Evolutionary conservation across 2,888 invertebrate species (phyloP).

Genomic region (Acleris laterana): DNA sequence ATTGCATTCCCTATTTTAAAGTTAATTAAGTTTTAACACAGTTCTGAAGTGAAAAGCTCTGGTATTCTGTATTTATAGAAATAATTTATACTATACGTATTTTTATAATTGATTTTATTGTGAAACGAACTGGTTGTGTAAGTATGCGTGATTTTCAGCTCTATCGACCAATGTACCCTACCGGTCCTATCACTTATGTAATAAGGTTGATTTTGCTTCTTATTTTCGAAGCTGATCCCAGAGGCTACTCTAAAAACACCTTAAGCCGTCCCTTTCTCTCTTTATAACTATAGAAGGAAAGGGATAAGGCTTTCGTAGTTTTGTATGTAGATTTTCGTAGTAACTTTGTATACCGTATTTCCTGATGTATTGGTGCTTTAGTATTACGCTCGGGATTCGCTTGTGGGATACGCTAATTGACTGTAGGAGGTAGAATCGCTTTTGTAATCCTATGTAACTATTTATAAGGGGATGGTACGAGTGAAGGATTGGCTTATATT

Average conservation of each 20-base stretch:
- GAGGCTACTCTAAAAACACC: too few species aligned
- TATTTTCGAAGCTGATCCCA: not conserved
- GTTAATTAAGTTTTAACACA: too few species aligned
- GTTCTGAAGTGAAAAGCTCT: too few species aligned
- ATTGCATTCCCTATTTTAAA: too few species aligned
- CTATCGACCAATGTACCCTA: not conserved
- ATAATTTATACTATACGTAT: not conserved
- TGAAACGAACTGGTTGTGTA: not conserved
- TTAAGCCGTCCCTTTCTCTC: too few species aligned
- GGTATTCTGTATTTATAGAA: too few species aligned
- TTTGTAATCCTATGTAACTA: constrained; percentile 3
- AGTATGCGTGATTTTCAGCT: not conserved
- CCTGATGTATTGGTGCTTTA: constrained; percentile 27
- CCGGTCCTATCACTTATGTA: not conserved
- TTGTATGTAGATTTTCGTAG: not conserved
- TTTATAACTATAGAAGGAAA: too few species aligned
- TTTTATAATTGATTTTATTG: not conserved
- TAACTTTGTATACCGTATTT: not conserved
- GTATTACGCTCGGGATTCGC: constrained; percentile 20
- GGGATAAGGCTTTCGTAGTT: too few species aligned
- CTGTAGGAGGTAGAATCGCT: constrained; percentile 26
- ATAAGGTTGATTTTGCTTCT: constrained; percentile 5
- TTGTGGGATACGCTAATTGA: constrained; percentile 30
- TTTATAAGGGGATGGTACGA: constrained; percentile 6
- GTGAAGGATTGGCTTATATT: not conserved